Evolutionary conservation across 2,113 vertebrate species (phyloP).

Genomic region (Haplochromis vanheusdeni): DNA sequence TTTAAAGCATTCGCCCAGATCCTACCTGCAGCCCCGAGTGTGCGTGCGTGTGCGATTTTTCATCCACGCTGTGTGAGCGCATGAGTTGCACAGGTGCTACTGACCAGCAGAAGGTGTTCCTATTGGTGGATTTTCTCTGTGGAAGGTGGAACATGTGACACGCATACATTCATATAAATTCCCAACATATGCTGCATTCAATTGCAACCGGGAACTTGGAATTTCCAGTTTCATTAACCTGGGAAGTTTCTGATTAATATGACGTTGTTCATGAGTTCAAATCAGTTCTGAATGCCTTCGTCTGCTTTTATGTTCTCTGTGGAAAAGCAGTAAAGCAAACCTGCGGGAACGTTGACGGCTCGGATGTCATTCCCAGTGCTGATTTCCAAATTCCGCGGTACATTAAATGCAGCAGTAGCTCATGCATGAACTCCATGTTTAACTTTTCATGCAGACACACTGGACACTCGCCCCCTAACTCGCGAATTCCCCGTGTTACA

Average conservation of each 20-base stretch:
- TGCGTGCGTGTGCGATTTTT: background rate
- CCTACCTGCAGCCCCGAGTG: background rate
- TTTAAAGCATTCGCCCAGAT: background rate
- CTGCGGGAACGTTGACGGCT: background rate
- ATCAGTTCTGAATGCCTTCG: background rate
- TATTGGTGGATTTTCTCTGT: background rate
- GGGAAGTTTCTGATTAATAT: background rate
- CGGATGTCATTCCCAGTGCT: background rate
- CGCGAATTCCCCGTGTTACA: background rate
- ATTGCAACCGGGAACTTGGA: background rate
- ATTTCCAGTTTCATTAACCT: background rate
- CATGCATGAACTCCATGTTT: background rate
- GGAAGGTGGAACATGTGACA: constrained; percentile 11
- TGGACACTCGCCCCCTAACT: background rate
- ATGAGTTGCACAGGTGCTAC: constrained; percentile 22
- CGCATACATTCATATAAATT: background rate
- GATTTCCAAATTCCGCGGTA: background rate
- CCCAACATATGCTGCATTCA: background rate
- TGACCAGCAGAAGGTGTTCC: background rate
- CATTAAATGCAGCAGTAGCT: background rate
- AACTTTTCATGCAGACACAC: background rate
- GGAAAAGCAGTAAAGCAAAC: background rate
- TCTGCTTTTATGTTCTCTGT: background rate
- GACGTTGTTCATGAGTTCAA: background rate
- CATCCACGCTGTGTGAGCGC: background rate